Evolutionary conservation across 2,888 invertebrate genomes (phyloP).

Genomic region (Drosophila kanekoi): DNA sequence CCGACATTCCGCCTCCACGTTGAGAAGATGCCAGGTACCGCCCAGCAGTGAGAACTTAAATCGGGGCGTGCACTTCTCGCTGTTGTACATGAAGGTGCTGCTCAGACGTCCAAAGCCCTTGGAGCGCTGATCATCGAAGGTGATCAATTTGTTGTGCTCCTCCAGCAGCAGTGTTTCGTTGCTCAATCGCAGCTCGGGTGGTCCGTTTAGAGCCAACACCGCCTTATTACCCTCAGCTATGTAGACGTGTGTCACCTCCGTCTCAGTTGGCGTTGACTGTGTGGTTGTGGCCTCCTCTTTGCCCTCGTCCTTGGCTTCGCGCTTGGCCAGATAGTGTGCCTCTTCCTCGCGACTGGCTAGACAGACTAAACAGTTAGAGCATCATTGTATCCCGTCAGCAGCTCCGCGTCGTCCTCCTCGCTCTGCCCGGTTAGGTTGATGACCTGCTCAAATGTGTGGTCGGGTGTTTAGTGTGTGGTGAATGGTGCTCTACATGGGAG

Average conservation of each 20-base stretch:
- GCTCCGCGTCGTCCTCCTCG: conserved; percentile 87
- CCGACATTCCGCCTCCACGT: conserved; percentile 87
- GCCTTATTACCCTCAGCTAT: conserved; percentile 86
- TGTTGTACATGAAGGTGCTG: conserved; percentile 78
- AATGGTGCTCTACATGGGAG: background rate
- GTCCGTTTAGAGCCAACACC: conserved; percentile 86
- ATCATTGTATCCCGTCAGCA: conserved; percentile 87
- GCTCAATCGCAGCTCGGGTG: conserved; percentile 85
- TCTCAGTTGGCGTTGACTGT: conserved; percentile 75
- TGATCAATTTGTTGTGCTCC: conserved; percentile 79
- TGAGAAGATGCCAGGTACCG: conserved; percentile 87
- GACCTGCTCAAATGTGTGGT: conserved; percentile 83
- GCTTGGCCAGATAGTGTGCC: conserved; percentile 81
- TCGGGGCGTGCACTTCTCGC: conserved; percentile 86
- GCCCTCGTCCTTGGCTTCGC: conserved; percentile 77
- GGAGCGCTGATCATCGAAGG: conserved; percentile 79
- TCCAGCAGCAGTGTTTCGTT: conserved; percentile 66
- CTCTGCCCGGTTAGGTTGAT: conserved; percentile 86
- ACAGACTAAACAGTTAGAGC: conserved; percentile 87
- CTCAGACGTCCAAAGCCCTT: conserved; percentile 80
- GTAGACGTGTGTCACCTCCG: conserved; percentile 86
- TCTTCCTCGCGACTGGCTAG: conserved; percentile 85
- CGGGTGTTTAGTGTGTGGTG: background rate
- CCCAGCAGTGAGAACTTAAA: conserved; percentile 86
- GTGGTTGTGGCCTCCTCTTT: conserved; percentile 81